Conservation (phyloP, 2,113 vertebrate species). For the Aphyosemion australe region DNA sequence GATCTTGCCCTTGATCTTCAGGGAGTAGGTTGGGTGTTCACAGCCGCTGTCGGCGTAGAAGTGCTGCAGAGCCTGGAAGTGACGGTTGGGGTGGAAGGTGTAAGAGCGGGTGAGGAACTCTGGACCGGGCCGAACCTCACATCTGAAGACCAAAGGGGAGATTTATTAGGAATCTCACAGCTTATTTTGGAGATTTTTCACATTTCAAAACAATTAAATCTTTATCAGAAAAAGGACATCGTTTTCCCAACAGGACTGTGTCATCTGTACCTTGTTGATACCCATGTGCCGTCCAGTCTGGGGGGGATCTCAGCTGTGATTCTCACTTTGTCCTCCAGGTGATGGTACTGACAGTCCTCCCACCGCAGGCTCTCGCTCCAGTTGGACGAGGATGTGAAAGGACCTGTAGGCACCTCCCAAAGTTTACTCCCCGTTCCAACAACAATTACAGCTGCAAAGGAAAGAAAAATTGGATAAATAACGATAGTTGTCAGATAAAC, state of each 20-base stretch:
- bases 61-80: constrained; percentile 89
- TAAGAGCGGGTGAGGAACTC: constrained; percentile 91
- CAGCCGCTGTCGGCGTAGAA: constrained; percentile 87
- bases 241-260: not conserved
- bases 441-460: constrained; percentile 61
- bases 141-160: constrained; percentile 72
- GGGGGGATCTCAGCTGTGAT: constrained; percentile 80
- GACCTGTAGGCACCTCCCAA: constrained; percentile 70
- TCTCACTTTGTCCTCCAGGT: constrained; percentile 77
- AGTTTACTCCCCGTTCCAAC: constrained; percentile 68
- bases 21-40: constrained; percentile 83
- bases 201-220: no score
- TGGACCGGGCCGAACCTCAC: constrained; percentile 88
- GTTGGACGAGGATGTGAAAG: constrained; percentile 55
- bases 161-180: no score
- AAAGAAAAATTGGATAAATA: constrained; percentile 25
- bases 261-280: constrained; percentile 82
- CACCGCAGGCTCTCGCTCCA: constrained; percentile 68
- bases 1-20: constrained; percentile 87
- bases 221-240: no score
- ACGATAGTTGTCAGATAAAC: constrained; percentile 14
- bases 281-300: constrained; percentile 85
- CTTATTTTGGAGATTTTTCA: no score
- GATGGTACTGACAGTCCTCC: constrained; percentile 81
- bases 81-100: constrained; percentile 84